phyloP scores from a whole-genome alignment of 2,797 vertebrate genomes.

The Cetoscarus ocellatus region DNA sequence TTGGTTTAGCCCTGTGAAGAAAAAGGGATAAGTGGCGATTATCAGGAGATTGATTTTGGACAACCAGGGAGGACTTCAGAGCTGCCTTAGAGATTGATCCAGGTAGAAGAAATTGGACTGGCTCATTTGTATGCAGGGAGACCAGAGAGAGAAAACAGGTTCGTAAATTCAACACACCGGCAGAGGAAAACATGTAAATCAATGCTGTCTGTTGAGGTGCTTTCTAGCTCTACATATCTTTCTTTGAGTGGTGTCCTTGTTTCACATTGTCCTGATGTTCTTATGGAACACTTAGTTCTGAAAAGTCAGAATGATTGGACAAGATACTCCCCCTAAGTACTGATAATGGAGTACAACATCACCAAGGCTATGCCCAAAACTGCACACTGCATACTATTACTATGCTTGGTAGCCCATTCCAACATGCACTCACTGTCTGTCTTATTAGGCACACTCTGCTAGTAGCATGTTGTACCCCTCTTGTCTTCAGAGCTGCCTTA shows the following conservation, averaged over 20 bases:
- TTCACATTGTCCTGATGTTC: background rate
- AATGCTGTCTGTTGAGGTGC: constrained; percentile 1
- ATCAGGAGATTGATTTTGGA: constrained; percentile 55
- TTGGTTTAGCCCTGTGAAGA: constrained; percentile 34
- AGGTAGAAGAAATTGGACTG: constrained; percentile 16
- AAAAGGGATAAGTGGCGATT: constrained; percentile 52
- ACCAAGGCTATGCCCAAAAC: no score
- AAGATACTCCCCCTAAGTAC: no score
- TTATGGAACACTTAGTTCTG: no score
- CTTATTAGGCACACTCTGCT: no score
- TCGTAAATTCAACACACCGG: background rate
- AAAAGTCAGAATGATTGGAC: no score
- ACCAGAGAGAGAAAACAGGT: constrained; percentile 6
- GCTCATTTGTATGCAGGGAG: constrained; percentile 29
- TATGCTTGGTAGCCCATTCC: no score
- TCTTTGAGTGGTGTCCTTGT: background rate
- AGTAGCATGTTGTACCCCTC: no score
- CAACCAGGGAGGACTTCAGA: constrained; percentile 16
- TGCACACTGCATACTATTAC: no score
- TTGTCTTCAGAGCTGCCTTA: no score
- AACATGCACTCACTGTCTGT: no score
- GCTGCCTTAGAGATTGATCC: constrained; percentile 29
- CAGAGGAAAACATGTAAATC: background rate
- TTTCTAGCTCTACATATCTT: constrained; percentile 8
- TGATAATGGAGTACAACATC: no score